Evolutionary conservation across 2,113 vertebrate species (phyloP), one percentile per base, ranked within the genome.

Genomic region (Lonchura striata): DNA sequence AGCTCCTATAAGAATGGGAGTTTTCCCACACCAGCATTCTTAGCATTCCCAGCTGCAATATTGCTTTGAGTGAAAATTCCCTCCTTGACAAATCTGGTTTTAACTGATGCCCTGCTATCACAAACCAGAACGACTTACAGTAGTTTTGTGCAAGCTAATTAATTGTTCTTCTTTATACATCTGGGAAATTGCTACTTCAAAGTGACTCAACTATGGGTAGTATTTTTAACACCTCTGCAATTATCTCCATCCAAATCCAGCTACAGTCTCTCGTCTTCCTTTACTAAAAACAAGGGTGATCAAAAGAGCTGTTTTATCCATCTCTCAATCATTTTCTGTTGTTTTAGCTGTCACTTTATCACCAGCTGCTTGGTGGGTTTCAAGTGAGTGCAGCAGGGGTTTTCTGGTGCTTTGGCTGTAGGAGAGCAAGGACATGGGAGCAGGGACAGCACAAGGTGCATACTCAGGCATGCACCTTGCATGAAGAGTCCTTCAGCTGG

Each of bases 341-440:
- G 2, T 30, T 81, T 35, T 54, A 71, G 25, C 33, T 87, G 47
- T 63, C 39, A 35, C 25, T 5, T 84, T 23, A 20, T 33, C 9
- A 59, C 9, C 7, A 11, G 11, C 16, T 60, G 6, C 10, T 66
- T 24, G 7, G 6, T 31, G 16, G 6, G 10, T 35, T 80, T 59
- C 52, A 15, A n/a, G 22, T 1, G 0, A 66, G 24, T 18, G 30
- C 7, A 76, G 49, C 0, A 2, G 21, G 0, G 1, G 2, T 21
- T 56, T 59, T 19, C 17, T 77, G 35, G 37, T 61, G 28, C 24
- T 15, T 42, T 31, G 53, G 31, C 3, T 10, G 14, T 12, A n/a
- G 39, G 25, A 50, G 4, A 75, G 21, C 0, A 0, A 64, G 76
- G 42, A 10, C 17, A 9, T 3, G 28, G 39, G 17, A 64, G 3